Conservation (phyloP, 2,797 vertebrate genomes). For the Enteromius radiatus region DNA sequence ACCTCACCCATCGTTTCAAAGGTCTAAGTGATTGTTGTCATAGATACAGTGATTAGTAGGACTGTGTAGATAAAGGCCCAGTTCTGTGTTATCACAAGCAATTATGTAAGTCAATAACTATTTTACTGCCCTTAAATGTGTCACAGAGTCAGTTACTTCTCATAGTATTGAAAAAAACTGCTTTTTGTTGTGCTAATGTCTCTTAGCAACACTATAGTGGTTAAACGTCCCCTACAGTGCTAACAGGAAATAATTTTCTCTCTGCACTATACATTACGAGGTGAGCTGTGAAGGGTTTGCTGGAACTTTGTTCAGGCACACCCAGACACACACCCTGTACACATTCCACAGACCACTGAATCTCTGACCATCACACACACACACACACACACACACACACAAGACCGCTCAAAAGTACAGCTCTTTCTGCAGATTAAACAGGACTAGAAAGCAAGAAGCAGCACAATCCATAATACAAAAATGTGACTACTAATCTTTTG, state of each 20-base stretch:
- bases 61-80: slow-evolving; percentile 18
- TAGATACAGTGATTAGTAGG: slow-evolving; percentile 25
- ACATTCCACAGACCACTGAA: slow-evolving; percentile 14
- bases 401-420: not conserved
- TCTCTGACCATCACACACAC: slow-evolving; percentile 25
- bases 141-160: not conserved
- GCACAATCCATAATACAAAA: not conserved
- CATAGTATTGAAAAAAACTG: not conserved
- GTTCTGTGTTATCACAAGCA: not conserved
- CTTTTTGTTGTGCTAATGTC: not conserved
- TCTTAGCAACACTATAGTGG: not conserved
- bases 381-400: not conserved
- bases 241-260: not conserved
- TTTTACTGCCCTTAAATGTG: not conserved
- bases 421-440: slow-evolving; percentile 6
- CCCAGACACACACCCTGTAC: slow-evolving; percentile 24
- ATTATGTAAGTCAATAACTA: not conserved
- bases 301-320: slow-evolving; percentile 52
- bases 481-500: not conserved
- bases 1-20: slow-evolving; percentile 46
- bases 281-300: slow-evolving; percentile 4
- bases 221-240: not conserved
- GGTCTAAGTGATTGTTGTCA: slow-evolving; percentile 45
- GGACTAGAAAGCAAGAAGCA: not conserved
- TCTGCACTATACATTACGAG: not conserved